Base-by-base conservation (phyloP, 2,888 invertebrate genomes). In the Cheilosia urbana region DNA sequence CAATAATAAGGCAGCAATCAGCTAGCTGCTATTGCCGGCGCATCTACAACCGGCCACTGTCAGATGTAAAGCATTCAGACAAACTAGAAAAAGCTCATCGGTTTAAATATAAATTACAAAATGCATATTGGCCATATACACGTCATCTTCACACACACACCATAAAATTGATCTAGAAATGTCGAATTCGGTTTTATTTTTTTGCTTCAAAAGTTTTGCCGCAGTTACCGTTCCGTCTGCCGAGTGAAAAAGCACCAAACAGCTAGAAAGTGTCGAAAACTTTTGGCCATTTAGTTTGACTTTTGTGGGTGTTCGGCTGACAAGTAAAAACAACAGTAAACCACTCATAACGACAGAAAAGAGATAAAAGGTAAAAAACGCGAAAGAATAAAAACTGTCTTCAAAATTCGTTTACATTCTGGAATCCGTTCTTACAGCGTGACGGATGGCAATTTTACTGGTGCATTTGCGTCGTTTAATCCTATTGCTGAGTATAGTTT, bases 391-490 rank as follows among this genome's bases (percentile, higher is more conserved):
- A 17, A 89, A 89, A 87, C 58, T 55, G 55, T 53, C 21, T 21
- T 15, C 5, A 42, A 71, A 71, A 49, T 37, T 13, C 17, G 45
- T 69, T 42, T 34, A 37, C 34, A 69, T 65, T 65, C 17, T 60
- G 60, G 17, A 72, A 51, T 1, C 45, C 51, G 2, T 37, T 17
- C 30, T 60, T 55, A 21, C 65, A 80, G 77, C 51, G 47, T 49
- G 53, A 75, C 79, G 45, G 24, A 92, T 92, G 92, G 92, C 90
- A 47, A 88, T 92, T 77, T 73, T 91, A 45, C 77, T 92, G 76
- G 90, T 92, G 47, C 92, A 92, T 85, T 87, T 92, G 87, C 90
- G 92, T 40, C 91, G 92, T 71, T 89, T 92, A 47, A 91, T 92
- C 84, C 88, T 92, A 21, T 88, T 92, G 62, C 89, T 91, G 77